Evolutionary conservation across 2,888 invertebrate species (phyloP).

Genomic region (Sesia bembeciformis): DNA sequence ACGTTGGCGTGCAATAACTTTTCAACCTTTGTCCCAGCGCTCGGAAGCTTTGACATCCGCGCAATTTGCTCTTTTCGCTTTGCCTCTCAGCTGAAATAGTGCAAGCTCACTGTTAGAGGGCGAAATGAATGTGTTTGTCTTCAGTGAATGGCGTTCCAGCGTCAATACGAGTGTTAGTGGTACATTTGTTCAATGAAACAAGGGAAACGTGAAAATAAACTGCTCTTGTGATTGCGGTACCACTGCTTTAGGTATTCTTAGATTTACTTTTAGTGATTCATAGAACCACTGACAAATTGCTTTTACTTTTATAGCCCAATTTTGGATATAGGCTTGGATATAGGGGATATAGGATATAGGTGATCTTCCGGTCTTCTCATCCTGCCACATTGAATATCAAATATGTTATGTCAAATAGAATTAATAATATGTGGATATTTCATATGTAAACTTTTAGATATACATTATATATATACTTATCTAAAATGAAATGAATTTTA

Average conservation of each 20-base stretch:
- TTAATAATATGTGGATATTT: too few species aligned
- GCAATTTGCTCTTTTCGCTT: conserved; percentile 35
- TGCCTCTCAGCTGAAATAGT: conserved; percentile 13
- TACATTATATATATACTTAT: too few species aligned
- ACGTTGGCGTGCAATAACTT: conserved; percentile 16
- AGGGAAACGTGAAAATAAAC: not conserved
- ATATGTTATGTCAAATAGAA: too few species aligned
- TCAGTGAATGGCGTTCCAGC: not conserved
- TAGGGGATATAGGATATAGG: too few species aligned
- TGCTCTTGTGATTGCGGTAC: not conserved
- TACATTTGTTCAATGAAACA: not conserved
- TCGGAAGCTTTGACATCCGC: conserved; percentile 25
- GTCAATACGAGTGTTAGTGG: not conserved
- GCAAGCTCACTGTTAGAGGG: conserved; percentile 11
- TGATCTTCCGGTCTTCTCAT: too few species aligned
- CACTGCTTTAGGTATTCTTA: not conserved
- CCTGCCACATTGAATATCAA: too few species aligned
- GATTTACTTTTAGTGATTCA: not conserved
- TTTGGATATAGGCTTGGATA: too few species aligned
- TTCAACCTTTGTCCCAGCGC: conserved; percentile 21
- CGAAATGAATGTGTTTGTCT: conserved; percentile 13
- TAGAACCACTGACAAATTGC: too few species aligned
- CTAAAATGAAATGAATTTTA: too few species aligned
- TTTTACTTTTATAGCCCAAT: too few species aligned
- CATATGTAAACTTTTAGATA: too few species aligned